A percentile compares a stretch with the other conserved stretches of the same genome.
These are phyloP conservation scores for Stichopus horrens DNA, from an alignment of 53 echinoderm and acorn worm species.

Conservation along the genomic window DNA sequence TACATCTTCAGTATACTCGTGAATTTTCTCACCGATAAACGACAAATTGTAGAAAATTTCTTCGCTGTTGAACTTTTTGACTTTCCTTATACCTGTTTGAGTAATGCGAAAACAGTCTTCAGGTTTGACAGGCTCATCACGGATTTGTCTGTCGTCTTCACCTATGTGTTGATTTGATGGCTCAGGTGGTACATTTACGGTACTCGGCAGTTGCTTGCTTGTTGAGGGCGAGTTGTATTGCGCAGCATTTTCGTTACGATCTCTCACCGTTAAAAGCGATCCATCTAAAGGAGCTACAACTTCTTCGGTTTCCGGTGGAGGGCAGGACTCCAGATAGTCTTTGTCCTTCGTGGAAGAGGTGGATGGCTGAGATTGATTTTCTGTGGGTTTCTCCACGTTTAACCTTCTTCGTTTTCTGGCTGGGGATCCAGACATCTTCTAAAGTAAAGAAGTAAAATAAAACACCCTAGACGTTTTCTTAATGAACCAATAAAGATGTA, in stretches of 20 bases:
- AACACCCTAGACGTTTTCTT: too few species aligned
- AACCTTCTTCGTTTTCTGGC: background rate
- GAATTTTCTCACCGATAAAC: background rate
- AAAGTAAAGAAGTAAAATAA: too few species aligned
- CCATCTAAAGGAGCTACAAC: too few species aligned
- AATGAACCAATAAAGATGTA: too few species aligned
- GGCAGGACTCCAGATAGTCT: too few species aligned
- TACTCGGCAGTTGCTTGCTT: too few species aligned
- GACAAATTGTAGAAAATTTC: background rate
- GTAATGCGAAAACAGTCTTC: background rate
- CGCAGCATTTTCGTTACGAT: too few species aligned
- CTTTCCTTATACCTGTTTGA: background rate
- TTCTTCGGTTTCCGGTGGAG: too few species aligned
- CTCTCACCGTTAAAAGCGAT: too few species aligned
- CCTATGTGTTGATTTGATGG: too few species aligned
- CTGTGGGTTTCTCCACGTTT: background rate
- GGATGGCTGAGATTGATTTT: background rate
- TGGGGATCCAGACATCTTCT: background rate
- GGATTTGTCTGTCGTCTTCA: background rate
- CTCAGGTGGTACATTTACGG: too few species aligned
- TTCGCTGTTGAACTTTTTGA: constrained; percentile 7
- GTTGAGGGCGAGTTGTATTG: too few species aligned
- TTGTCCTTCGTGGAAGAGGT: background rate
- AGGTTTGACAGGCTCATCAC: background rate
- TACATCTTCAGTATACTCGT: background rate